Evolutionary conservation across 2,888 invertebrate species (phyloP), one percentile per base, ranked within the genome.

Genomic region (Ypsolopha scabrella): DNA sequence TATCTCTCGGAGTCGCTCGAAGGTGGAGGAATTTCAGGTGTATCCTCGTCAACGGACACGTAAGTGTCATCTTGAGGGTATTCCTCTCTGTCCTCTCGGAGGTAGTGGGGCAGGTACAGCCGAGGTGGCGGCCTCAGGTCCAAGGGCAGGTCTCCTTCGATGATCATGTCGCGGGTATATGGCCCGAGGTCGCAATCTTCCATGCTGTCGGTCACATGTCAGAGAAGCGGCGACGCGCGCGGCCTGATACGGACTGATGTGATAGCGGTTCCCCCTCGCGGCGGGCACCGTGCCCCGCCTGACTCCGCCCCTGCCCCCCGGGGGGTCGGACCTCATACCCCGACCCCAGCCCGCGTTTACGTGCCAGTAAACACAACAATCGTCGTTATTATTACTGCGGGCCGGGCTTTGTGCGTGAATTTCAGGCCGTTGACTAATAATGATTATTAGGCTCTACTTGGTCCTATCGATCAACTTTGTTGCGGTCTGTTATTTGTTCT

Each of bases 301-400:
- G 67, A 73, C 72, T 70, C 65, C 61, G 57, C 58, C 55, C 53
- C 38, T 52, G 53, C 56, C 55, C 38, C 39, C 50, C 43, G 60
- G 54, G 39, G 54, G 54, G 62, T 54, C 58, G 53, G 51, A 52
- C 56, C 51, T 55, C 59, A 14, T 24, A 60, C 61, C 62, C 48
- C 60, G 63, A 61, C 68, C 65, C 60, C 60, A 61, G 61, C 63
- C 65, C 70, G 65, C 78, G 80, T 82, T 85, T 80, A 83, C 85
- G 86, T 83, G 80, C 80, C 85, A 83, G 79, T 85, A 83, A 86
- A 85, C 86, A 85, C 83, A 86, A 86, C 86, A 86, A 83, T 83
- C 82, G 85, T 80, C 82, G 82, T 86, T 86, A 86, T 86, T 86
- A 86, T 86, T 82, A 77, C 80, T 83, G 83, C 75, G 83, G 86